These are phyloP conservation scores for Tigriopus japonicus DNA, from an alignment of 1,140 invertebrate genomes.

Conservation along the genomic window DNA sequence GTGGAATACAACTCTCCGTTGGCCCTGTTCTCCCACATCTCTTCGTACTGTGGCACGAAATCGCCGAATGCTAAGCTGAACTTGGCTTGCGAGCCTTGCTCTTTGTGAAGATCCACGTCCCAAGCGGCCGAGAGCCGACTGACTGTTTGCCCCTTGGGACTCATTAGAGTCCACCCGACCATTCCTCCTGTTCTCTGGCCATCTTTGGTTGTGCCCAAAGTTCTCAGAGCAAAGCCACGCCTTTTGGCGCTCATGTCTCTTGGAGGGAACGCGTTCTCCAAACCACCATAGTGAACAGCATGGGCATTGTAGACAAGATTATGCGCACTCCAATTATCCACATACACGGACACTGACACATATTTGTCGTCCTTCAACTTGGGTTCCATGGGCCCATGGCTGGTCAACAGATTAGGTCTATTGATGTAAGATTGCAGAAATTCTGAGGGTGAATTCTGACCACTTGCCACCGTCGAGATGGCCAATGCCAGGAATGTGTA, in stretches of 20 bases:
- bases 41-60: not conserved
- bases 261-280: not conserved
- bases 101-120: not conserved
- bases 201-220: not conserved
- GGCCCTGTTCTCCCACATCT: conserved; percentile 1
- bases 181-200: not conserved
- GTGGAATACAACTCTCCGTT: not conserved
- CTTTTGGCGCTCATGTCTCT: not conserved
- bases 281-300: not conserved
- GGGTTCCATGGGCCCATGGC: no score
- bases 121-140: not conserved
- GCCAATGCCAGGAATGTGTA: no score
- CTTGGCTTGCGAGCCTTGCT: not conserved
- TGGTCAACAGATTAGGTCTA: no score
- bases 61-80: not conserved
- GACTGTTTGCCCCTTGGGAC: not conserved
- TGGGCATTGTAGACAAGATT: not conserved
- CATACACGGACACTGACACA: not conserved
- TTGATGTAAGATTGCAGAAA: no score
- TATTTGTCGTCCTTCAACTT: not conserved
- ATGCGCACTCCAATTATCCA: not conserved
- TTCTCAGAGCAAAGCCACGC: not conserved
- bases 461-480: no score
- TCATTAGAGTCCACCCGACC: not conserved
- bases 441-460: no score